Evolutionary conservation across 2,113 vertebrate genomes (phyloP).

Genomic region (Stigmatopora nigra): DNA sequence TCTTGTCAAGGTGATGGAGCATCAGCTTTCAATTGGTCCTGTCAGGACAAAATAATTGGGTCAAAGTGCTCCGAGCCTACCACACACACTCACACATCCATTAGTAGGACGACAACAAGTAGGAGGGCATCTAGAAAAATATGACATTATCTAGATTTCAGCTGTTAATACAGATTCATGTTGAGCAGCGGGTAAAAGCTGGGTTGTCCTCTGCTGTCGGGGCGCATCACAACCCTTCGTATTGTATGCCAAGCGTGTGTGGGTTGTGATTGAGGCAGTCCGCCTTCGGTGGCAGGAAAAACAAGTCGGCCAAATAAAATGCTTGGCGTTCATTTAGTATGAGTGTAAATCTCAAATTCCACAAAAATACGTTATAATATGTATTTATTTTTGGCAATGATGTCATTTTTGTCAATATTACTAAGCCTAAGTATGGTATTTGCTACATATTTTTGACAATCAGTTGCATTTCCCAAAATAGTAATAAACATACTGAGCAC

Average conservation of each 20-base stretch:
- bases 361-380: no score
- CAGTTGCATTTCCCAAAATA: no score
- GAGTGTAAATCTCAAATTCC: no score
- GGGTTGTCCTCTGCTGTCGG: constrained; percentile 25
- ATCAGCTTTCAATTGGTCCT: constrained; percentile 21
- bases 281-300: constrained; percentile 27
- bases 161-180: background rate
- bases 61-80: constrained; percentile 13
- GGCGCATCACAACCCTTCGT: constrained; percentile 23
- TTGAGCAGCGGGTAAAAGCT: constrained; percentile 6
- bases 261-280: constrained; percentile 10
- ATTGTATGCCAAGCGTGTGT: constrained; percentile 14
- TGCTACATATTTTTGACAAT: no score
- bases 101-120: background rate
- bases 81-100: constrained; percentile 12
- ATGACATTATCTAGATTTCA: background rate
- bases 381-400: no score
- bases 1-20: constrained; percentile 20
- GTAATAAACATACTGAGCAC: no score
- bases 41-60: constrained; percentile 9
- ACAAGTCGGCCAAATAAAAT: constrained; percentile 34
- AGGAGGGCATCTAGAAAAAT: no score
- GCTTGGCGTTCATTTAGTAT: constrained; percentile 6
- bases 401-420: no score
- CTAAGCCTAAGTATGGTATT: no score